A percentile compares a stretch with the other conserved stretches of the same genome.
phyloP scores from a whole-genome alignment of 2,888 invertebrate genomes.

The Amphiduros pacificus region DNA sequence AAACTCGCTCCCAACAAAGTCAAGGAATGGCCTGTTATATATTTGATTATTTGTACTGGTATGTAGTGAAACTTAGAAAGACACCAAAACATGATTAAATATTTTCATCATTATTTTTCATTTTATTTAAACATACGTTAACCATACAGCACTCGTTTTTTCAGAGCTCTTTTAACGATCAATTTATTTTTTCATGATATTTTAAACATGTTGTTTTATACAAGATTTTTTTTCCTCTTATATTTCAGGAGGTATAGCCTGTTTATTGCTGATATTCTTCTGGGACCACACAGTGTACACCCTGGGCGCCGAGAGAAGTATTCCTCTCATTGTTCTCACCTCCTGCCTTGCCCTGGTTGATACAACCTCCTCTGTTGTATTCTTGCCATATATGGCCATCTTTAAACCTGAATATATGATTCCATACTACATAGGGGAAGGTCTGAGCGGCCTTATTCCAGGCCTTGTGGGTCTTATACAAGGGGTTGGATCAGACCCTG shows the following conservation, averaged over 20 bases:
- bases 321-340: constrained; percentile 66
- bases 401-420: constrained; percentile 74
- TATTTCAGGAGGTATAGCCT: no score
- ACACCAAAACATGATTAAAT: no score
- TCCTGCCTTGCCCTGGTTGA: constrained; percentile 75
- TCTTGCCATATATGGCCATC: constrained; percentile 77
- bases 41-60: constrained; percentile 60
- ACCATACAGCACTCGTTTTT: no score
- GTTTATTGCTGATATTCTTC: constrained; percentile 60
- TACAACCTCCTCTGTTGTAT: constrained; percentile 83
- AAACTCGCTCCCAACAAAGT: constrained; percentile 18
- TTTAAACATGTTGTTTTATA: no score
- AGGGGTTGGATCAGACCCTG: constrained; percentile 69
- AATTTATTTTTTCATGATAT: no score
- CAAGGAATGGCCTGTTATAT: constrained; percentile 59
- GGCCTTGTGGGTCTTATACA: constrained; percentile 78
- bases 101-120: no score
- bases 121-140: no score
- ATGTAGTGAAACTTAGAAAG: no score
- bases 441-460: constrained; percentile 72
- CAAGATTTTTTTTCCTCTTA: no score
- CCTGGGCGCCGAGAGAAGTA: constrained; percentile 50
- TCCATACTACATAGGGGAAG: constrained; percentile 80
- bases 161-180: no score
- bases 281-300: constrained; percentile 66